These are phyloP conservation scores for Caenorhabditis japonica DNA, from an alignment of 2,888 invertebrate genomes.

Conservation along the genomic window DNA sequence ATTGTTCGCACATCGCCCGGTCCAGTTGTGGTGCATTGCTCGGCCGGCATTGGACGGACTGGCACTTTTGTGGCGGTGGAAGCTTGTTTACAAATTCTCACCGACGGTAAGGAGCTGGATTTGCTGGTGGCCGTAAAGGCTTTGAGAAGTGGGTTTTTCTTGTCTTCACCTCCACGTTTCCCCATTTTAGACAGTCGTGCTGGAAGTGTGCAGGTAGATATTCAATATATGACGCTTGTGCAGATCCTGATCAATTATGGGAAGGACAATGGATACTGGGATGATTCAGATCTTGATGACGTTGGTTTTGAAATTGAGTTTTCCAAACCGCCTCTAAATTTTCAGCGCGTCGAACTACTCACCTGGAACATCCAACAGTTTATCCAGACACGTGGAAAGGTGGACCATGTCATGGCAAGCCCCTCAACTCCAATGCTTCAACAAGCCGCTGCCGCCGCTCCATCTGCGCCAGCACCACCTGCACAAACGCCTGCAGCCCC, in stretches of 20 bases:
- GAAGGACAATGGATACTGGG: slow-evolving; percentile 51
- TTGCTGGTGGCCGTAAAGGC: slow-evolving; percentile 28
- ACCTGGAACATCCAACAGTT: slow-evolving; percentile 52
- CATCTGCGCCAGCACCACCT: neutral
- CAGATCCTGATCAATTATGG: slow-evolving; percentile 45
- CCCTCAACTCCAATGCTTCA: slow-evolving; percentile 24
- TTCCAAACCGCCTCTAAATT: neutral
- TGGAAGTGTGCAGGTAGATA: slow-evolving; percentile 53
- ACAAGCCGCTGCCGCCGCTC: neutral
- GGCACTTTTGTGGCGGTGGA: slow-evolving; percentile 53
- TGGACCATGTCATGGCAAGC: slow-evolving; percentile 13
- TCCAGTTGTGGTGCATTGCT: slow-evolving; percentile 46
- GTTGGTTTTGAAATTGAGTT: slow-evolving; percentile 1
- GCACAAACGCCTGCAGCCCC: neutral
- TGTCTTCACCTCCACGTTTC: neutral
- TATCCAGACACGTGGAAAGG: slow-evolving; percentile 37
- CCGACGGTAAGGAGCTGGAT: slow-evolving; percentile 48
- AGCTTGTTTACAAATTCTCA: slow-evolving; percentile 44
- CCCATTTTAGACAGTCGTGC: slow-evolving; percentile 35
- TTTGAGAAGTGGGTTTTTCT: slow-evolving; percentile 31
- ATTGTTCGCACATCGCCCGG: slow-evolving; percentile 33
- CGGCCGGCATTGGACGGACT: slow-evolving; percentile 51
- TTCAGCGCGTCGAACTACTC: slow-evolving; percentile 44
- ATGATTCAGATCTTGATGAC: slow-evolving; percentile 50
- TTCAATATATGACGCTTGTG: slow-evolving; percentile 53